Base-by-base conservation (phyloP, 2,888 invertebrate species). In the Drosophila meridiana region DNA sequence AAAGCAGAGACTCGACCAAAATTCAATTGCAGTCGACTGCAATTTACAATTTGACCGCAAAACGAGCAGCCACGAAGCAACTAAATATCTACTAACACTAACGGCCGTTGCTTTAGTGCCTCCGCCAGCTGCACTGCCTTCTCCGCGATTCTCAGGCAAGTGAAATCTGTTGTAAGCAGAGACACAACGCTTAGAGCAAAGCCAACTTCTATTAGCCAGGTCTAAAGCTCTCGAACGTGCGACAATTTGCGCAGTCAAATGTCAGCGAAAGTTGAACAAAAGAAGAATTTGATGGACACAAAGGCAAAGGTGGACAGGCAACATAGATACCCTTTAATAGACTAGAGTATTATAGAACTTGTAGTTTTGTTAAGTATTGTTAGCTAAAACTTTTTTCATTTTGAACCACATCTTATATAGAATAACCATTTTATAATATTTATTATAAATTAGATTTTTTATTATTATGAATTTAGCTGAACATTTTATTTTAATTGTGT, bases 21-120 rank as follows among this genome's bases (percentile, higher is more conserved):
- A 78, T 66, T 56, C 80, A 87, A 87, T 84, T 84, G 87, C 71
- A 72, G 52, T 71, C 68, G 48, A 57, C 65, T 50, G 78, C 69
- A 87, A 87, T 84, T 83, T 83, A 66, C 86, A 76, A 85, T 75
- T 83, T 85, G 87, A 85, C 85, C 84, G 80, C 87, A 87, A 87
- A 83, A 76, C 67, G 48, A 32, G n/a, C 42, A 42, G 1, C 32
- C 52, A 52, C 52, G 52, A 52, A 72, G 52, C 72, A 70, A 60
- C 72, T 68, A 70, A 76, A 72, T 70, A 83, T 69, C 78, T 13
- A 36, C 50, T 59, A 69, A 70, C 82, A 70, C 82, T 42, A 45
- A 32, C 47, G 40, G 43, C 32, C 43, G 13, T 34, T 43, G 45
- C 36, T n/a, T 8, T 26, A 8, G 28, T 36, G 8, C 11, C 4